Evolutionary conservation across 2,797 vertebrate species (phyloP).

Genomic region (Bovichtus variegatus): DNA sequence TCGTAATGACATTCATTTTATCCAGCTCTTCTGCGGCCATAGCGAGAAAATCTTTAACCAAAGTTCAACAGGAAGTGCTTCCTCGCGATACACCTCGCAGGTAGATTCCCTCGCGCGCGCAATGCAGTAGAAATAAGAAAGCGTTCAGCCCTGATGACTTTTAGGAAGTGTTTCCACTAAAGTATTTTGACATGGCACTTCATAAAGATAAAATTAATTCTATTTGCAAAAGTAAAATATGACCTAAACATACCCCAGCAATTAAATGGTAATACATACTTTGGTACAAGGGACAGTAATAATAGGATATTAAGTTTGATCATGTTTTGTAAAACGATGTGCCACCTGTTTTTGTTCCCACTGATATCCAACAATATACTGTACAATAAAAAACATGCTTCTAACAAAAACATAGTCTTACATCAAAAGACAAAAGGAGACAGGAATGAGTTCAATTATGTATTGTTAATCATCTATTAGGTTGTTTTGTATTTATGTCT

Average conservation of each 20-base stretch:
- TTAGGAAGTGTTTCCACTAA: background rate
- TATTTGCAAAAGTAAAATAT: no score
- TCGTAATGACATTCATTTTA: constrained; percentile 37
- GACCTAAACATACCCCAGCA: no score
- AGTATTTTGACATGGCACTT: background rate
- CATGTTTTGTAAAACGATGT: background rate
- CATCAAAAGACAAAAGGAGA: no score
- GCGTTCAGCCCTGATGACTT: background rate
- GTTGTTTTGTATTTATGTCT: no score
- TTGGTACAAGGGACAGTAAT: background rate
- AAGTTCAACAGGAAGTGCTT: constrained; percentile 66
- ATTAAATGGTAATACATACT: background rate
- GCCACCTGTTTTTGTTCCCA: background rate
- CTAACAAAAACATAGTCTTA: no score
- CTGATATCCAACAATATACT: background rate
- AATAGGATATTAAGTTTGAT: background rate
- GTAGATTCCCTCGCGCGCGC: background rate
- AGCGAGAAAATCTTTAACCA: fast-evolving
- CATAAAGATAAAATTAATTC: no score
- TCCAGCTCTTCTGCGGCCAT: constrained; percentile 72
- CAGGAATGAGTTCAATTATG: background rate
- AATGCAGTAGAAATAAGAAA: no score
- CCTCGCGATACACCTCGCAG: constrained; percentile 35
- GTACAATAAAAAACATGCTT: background rate
- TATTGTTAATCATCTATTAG: background rate